These are phyloP conservation scores for Chloropsis hardwickii DNA, from an alignment of 2,113 vertebrate species.

Conservation along the genomic window DNA sequence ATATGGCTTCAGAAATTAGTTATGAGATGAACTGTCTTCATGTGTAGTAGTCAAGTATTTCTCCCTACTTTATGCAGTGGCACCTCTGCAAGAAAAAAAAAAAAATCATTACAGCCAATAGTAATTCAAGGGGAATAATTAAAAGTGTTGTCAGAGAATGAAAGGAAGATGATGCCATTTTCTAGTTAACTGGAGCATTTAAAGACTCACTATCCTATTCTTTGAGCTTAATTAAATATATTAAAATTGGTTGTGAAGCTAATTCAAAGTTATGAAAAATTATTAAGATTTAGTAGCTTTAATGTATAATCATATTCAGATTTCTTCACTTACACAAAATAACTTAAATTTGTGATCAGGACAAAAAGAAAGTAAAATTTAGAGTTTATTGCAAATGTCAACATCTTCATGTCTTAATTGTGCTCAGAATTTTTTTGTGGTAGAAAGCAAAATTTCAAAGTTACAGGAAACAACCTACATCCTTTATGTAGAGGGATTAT, in stretches of 20 bases:
- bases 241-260: conserved; percentile 16
- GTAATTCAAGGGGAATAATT: conserved; percentile 69
- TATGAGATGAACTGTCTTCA: conserved; percentile 52
- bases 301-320: not conserved
- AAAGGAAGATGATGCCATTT: conserved; percentile 66
- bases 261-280: conserved; percentile 17
- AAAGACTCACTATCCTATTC: conserved; percentile 54
- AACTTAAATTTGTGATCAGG: not conserved
- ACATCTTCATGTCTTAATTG: not conserved
- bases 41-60: conserved; percentile 56
- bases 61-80: conserved; percentile 9
- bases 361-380: not conserved
- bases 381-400: not conserved
- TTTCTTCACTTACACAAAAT: not conserved
- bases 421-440: not conserved
- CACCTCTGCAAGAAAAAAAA: conserved; percentile 43
- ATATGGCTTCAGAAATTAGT: conserved; percentile 65
- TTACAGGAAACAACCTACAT: not conserved
- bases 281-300: not conserved
- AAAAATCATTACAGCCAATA: conserved; percentile 60
- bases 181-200: conserved; percentile 71
- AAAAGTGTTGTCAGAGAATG: conserved; percentile 35
- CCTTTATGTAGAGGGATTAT: not conserved
- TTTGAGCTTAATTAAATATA: conserved; percentile 53
- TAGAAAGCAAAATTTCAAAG: not conserved